These are phyloP conservation scores for Phylloscopus trochilus DNA, from an alignment of 2,113 vertebrate genomes.

Conservation along the genomic window DNA sequence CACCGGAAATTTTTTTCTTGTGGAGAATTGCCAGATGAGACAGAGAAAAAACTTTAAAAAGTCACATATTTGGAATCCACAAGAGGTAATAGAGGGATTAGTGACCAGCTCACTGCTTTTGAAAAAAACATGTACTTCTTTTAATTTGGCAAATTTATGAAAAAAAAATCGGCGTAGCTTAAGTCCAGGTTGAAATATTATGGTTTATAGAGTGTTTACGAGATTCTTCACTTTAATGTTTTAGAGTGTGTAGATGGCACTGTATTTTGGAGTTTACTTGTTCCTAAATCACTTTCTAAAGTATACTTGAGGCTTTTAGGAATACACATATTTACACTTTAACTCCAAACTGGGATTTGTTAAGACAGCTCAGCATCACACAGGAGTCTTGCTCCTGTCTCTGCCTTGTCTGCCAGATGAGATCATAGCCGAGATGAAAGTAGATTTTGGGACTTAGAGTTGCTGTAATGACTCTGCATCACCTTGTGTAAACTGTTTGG, in stretches of 20 bases:
- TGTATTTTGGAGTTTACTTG: neutral
- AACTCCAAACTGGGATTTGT: neutral
- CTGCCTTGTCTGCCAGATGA: neutral
- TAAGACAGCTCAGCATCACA: neutral
- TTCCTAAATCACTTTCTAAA: neutral
- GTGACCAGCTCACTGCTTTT: neutral
- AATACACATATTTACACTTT: neutral
- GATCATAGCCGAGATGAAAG: neutral
- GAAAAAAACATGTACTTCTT: neutral
- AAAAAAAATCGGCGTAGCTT: fast-evolving
- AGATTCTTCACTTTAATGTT: neutral
- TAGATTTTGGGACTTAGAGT: neutral
- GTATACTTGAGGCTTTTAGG: neutral
- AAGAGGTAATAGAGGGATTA: neutral
- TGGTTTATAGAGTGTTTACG: neutral
- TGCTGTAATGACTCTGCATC: neutral
- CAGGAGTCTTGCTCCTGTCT: neutral
- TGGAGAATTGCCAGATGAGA: neutral
- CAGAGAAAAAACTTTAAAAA: neutral
- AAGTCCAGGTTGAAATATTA: neutral
- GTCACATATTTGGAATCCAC: neutral
- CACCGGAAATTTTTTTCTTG: neutral
- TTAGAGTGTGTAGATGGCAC: neutral
- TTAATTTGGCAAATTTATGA: neutral
- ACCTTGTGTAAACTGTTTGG: neutral